Conservation (phyloP, 2,113 vertebrate species). For the Reinhardtius hippoglossoides region DNA sequence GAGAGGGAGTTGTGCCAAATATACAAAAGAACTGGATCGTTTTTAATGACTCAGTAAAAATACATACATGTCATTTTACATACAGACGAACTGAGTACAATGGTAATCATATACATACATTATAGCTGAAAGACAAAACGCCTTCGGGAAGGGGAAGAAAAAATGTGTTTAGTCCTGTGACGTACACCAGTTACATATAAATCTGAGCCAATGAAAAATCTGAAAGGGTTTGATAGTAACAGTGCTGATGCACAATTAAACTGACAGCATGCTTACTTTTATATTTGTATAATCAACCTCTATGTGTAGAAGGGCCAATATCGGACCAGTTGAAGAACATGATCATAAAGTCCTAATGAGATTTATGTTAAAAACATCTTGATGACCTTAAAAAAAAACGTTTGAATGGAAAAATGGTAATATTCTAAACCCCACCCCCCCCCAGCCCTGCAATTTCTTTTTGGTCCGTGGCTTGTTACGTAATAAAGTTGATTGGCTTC, state of each 20-base stretch:
- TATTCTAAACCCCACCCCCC: not conserved
- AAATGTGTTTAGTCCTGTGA: slow-evolving; percentile 11
- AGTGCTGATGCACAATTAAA: slow-evolving; percentile 16
- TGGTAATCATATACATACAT: slow-evolving; percentile 48
- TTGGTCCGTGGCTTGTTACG: slow-evolving; percentile 22
- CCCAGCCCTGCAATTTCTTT: not conserved
- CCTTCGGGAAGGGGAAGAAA: not conserved
- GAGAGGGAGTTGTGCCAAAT: slow-evolving; percentile 44
- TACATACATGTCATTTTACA: slow-evolving; percentile 53
- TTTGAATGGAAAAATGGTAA: not conserved
- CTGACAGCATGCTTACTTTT: not conserved
- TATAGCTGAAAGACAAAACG: slow-evolving; percentile 9
- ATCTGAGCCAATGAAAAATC: slow-evolving; percentile 9
- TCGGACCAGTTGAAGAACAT: not conserved
- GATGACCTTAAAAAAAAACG: not conserved
- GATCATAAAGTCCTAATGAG: not conserved
- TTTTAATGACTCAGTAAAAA: slow-evolving; percentile 49
- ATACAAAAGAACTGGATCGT: slow-evolving; percentile 38
- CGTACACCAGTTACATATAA: not conserved
- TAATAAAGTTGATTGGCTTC: slow-evolving; percentile 7
- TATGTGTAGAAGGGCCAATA: not conserved
- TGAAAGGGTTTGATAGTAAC: slow-evolving; percentile 19
- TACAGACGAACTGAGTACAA: slow-evolving; percentile 48
- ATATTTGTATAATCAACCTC: not conserved
- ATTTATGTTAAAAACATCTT: not conserved